Evolutionary conservation across 2,797 vertebrate genomes (phyloP).

Genomic region (Picus viridis): DNA sequence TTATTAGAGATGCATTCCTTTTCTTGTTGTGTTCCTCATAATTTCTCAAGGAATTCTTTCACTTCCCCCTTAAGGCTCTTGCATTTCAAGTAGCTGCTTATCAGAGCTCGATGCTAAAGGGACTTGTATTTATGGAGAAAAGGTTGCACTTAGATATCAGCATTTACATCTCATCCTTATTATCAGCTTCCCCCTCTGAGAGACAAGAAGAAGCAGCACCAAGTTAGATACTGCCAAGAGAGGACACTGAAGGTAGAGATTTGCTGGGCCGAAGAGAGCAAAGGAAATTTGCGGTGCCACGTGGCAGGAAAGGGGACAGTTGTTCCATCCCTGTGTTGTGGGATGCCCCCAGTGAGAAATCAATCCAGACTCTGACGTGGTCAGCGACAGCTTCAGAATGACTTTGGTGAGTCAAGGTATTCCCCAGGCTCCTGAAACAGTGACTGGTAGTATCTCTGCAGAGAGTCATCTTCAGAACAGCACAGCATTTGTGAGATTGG

Average conservation of each 20-base stretch:
- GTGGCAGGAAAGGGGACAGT: background rate
- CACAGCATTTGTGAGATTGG: background rate
- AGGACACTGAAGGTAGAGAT: background rate
- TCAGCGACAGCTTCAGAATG: background rate
- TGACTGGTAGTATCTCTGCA: background rate
- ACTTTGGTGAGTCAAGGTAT: background rate
- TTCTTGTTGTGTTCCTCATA: constrained; percentile 11
- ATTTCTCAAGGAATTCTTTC: constrained; percentile 17
- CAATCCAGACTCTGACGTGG: background rate
- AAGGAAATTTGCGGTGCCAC: background rate
- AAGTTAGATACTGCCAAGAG: background rate
- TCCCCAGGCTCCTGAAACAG: background rate
- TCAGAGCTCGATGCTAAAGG: background rate
- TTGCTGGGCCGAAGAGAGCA: background rate
- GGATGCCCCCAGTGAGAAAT: background rate
- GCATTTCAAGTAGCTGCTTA: background rate
- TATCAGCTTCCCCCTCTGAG: background rate
- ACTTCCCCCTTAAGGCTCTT: background rate
- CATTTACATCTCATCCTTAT: background rate
- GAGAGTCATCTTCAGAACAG: background rate
- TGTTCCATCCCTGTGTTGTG: background rate
- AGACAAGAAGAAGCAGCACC: background rate
- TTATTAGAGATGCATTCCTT: constrained; percentile 28
- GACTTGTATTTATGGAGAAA: background rate
- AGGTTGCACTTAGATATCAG: background rate